Evolutionary conservation across 2,888 invertebrate genomes (phyloP), one percentile per base, ranked within the genome.

Genomic region (Stenodera caucasica): DNA sequence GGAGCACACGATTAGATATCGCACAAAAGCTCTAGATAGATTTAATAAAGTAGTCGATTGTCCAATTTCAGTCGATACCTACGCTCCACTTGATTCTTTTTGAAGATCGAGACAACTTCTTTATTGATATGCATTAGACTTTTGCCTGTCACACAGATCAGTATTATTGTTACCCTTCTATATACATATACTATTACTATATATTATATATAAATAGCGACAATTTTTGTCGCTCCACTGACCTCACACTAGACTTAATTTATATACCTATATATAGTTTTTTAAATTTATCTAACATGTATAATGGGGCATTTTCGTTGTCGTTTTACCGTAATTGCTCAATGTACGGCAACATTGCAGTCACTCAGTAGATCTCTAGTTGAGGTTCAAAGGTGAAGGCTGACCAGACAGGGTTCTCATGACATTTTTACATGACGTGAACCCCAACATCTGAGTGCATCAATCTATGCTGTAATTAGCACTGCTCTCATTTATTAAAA

Each of bases 1-100:
- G 76, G 73, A 71, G 67, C 72, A 71, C 72, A 70, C 78, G 77
- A 78, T 78, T 79, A 78, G 78, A 79, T 78, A 77, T 78, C 77
- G 72, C 73, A 79, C 78, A 79, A 79, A 78, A 78, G 77, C 74
- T 70, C 71, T 73, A 74, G 74, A 72, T 74, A 77, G 77, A 79
- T 80, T 80, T 79, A 80, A 80, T 80, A 79, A 79, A 80, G 77
- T 75, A 76, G 74, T 73, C 77, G 77, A 78, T 78, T 77, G 78
- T 78, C 77, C 77, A 77, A 76, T 77, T 75, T 68, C 69, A 73
- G 70, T 71, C 72, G 71, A 72, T 72, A 71, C 75, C 71, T 74
- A 74, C 69, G 72, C 77, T 74, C 71, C 70, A 74, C 72, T 75
- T 73, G 69, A 37, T 58, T 60, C 64, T 52, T 62, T 32, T 65